A percentile compares a stretch with the other conserved stretches of the same genome.
Conservation (phyloP, 1,140 invertebrate genomes). For the Saccostrea glomerata region DNA sequence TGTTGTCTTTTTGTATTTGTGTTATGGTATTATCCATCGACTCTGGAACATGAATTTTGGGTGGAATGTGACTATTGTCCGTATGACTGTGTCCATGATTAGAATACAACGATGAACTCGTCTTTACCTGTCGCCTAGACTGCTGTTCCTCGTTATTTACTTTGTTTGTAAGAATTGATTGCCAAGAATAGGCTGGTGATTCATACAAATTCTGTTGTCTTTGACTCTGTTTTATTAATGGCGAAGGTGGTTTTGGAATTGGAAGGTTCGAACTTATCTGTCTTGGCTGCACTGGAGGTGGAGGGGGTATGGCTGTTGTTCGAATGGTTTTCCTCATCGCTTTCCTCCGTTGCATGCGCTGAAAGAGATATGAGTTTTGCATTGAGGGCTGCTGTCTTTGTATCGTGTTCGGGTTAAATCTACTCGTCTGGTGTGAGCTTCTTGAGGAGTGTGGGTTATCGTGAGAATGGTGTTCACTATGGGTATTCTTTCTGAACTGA, state of each 20-base stretch:
- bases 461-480: background rate
- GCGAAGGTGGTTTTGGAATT: background rate
- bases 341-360: background rate
- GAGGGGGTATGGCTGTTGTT: background rate
- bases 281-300: background rate
- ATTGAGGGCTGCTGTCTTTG: background rate
- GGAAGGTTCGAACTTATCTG: background rate
- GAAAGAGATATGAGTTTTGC: background rate
- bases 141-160: background rate
- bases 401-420: background rate
- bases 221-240: background rate
- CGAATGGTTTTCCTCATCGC: background rate
- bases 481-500: background rate
- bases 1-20: background rate
- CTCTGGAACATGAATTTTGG: background rate
- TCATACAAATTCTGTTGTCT: background rate
- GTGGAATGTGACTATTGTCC: background rate
- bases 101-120: background rate
- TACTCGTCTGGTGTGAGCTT: background rate
- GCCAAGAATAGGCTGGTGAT: background rate
- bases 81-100: background rate
- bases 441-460: background rate
- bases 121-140: background rate
- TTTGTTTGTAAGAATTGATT: slow-evolving; percentile 2
- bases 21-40: background rate